These are phyloP conservation scores for Enhydra lutris DNA, from an alignment of 2,113 vertebrate species.

Conservation along the genomic window DNA sequence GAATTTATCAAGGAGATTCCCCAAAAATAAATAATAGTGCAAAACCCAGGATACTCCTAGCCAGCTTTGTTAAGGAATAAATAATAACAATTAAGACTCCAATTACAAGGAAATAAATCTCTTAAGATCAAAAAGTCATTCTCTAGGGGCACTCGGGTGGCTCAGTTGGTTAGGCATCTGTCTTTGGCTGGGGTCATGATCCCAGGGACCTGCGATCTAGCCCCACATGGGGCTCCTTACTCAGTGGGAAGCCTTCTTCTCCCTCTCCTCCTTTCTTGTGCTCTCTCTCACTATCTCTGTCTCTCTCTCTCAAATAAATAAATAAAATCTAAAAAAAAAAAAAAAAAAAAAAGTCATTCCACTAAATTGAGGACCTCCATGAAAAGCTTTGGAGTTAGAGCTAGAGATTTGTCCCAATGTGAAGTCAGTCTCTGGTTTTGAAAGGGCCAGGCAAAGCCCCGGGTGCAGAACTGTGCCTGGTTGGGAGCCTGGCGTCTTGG, in stretches of 20 bases:
- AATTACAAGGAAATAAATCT: constrained; percentile 34
- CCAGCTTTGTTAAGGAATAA: constrained; percentile 18
- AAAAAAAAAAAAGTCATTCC: not conserved
- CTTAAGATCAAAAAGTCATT: constrained; percentile 15
- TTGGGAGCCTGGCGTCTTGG: not conserved
- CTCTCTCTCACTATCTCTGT: too few species aligned
- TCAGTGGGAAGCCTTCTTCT: too few species aligned
- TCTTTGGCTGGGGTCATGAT: too few species aligned
- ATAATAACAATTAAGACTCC: constrained; percentile 58
- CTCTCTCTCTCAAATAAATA: too few species aligned
- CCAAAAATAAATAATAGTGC: constrained; percentile 42
- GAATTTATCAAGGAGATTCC: constrained; percentile 24
- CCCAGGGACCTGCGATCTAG: too few species aligned
- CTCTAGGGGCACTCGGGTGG: not conserved
- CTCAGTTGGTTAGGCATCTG: too few species aligned
- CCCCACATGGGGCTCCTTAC: too few species aligned
- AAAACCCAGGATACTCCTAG: constrained; percentile 3
- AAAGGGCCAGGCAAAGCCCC: not conserved
- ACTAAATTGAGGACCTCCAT: not conserved
- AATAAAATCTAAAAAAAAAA: too few species aligned
- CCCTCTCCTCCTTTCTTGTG: too few species aligned
- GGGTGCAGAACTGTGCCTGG: not conserved
- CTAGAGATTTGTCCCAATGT: not conserved
- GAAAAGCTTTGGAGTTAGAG: not conserved
- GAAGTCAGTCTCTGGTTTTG: not conserved